Evolutionary conservation across 2,113 vertebrate genomes (phyloP), one percentile per base, ranked within the genome.

Genomic region (Semicossyphus pulcher): DNA sequence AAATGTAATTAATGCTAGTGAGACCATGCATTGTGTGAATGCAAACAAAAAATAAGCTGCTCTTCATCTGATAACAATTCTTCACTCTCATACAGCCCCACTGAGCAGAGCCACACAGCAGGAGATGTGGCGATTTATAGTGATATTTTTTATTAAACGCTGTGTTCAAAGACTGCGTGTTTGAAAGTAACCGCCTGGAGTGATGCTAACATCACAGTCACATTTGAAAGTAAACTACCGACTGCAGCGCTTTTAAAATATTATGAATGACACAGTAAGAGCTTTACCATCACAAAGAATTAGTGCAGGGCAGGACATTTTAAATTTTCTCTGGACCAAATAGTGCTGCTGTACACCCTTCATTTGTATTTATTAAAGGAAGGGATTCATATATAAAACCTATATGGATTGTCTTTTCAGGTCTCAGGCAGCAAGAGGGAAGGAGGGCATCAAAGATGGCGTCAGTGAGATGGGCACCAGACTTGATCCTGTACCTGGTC

Each of bases 401-500:
- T n/a, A n/a, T 12, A 44, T 44, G 18, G 2, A 69, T 26, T 67
- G 6, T 72, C 0, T 82, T 42, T 44, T 14, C 73, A 99, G 96
- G 84, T 97, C 97, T 28, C 97, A 98, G 69, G 97, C 96, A 76
- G 96, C 97, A 53, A 93, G 96, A 92, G 97, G 96, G 21, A 96
- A 96, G 86, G 97, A 97, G 29, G 97, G 96, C 26, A 89, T 95
- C 41, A 95, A 95, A 81, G 97, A 98, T 1, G 96, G 95, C 7
- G 92, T 95, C 67, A 95, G 92, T 62, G 97, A 98, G 76, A 95
- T 95, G 0, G 97, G 97, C 11, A 96, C 95, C 87, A 96, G 95
- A 86, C 87, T 98, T 6, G 97, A 99, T 80, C 97, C 97, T 8
- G 97, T 99, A 12, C 97, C 97, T 41, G 97, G 97, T 6, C 92